Evolutionary conservation across 2,888 invertebrate genomes (phyloP).

Genomic region (Alloplasta piceator): DNA sequence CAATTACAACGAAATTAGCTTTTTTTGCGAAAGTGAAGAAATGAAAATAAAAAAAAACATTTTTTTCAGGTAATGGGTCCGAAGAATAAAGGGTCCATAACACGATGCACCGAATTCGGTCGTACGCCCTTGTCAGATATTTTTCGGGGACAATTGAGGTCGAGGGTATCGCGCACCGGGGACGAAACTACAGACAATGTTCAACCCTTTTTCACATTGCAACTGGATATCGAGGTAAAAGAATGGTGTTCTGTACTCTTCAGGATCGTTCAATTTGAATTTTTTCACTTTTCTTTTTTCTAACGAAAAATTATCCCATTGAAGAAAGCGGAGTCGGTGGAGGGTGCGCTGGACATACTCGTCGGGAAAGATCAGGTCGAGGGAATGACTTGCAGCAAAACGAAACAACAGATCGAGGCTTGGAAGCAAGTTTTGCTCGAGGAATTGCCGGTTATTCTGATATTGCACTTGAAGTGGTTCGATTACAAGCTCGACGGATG

Average conservation of each 20-base stretch:
- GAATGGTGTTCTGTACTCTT: too few relatives aligned
- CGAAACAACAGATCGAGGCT: conserved; percentile 93
- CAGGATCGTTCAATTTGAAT: neutral
- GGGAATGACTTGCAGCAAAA: conserved; percentile 93
- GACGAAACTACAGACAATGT: conserved; percentile 94
- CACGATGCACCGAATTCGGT: conserved; percentile 91
- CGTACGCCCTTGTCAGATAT: conserved; percentile 96
- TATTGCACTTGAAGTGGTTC: conserved; percentile 97
- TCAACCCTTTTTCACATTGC: conserved; percentile 97
- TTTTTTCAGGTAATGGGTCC: conserved; percentile 89
- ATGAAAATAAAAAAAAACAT: neutral
- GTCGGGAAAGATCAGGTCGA: conserved; percentile 94
- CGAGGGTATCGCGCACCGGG: conserved; percentile 90
- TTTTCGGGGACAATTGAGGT: conserved; percentile 95
- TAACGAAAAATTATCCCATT: conserved; percentile 64
- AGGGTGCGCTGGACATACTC: conserved; percentile 93
- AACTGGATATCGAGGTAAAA: conserved; percentile 95
- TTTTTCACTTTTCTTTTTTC: neutral
- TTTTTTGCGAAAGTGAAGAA: too few relatives aligned
- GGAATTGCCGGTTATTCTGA: conserved; percentile 93
- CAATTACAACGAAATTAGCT: neutral
- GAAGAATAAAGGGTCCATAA: conserved; percentile 94
- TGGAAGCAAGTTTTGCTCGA: conserved; percentile 96
- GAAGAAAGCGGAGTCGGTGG: conserved; percentile 92
- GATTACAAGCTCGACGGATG: conserved; percentile 94